A percentile compares a stretch with the other conserved stretches of the same genome.
phyloP scores from a whole-genome alignment of 64 coral and sea anemone genomes.

The Actinia tenebrosa region DNA sequence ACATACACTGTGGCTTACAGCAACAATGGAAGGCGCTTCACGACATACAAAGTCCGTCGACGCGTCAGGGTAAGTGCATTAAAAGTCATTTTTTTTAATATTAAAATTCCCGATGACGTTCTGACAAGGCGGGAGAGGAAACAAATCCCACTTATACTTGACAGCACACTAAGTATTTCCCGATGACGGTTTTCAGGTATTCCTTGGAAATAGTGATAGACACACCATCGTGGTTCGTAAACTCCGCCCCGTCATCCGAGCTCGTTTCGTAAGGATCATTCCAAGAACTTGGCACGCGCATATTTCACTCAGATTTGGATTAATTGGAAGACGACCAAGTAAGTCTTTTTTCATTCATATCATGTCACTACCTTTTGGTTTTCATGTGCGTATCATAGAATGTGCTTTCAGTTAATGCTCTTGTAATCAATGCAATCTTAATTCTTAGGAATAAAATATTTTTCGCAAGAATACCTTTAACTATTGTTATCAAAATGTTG shows the following conservation, averaged over 20 bases:
- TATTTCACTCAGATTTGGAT: constrained; percentile 42
- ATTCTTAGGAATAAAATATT: too few species aligned
- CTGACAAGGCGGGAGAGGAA: background rate
- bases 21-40: constrained; percentile 21
- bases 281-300: constrained; percentile 38
- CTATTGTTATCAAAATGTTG: too few species aligned
- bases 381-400: too few species aligned
- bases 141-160: background rate
- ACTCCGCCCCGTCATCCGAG: constrained; percentile 25
- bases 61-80: constrained; percentile 30
- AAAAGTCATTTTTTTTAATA: too few species aligned
- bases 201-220: constrained; percentile 48
- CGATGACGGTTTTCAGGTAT: constrained; percentile 16
- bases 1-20: constrained; percentile 25
- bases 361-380: too few species aligned
- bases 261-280: constrained; percentile 36
- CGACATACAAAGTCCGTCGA: constrained; percentile 3
- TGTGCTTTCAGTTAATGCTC: too few species aligned
- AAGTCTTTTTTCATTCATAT: background rate
- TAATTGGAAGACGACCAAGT: constrained; percentile 35
- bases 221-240: constrained; percentile 50
- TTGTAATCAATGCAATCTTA: too few species aligned
- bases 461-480: too few species aligned
- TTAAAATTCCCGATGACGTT: too few species aligned
- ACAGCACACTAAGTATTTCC: background rate